Evolutionary conservation across 2,797 vertebrate species (phyloP).

Genomic region (Vespertilio murinus): DNA sequence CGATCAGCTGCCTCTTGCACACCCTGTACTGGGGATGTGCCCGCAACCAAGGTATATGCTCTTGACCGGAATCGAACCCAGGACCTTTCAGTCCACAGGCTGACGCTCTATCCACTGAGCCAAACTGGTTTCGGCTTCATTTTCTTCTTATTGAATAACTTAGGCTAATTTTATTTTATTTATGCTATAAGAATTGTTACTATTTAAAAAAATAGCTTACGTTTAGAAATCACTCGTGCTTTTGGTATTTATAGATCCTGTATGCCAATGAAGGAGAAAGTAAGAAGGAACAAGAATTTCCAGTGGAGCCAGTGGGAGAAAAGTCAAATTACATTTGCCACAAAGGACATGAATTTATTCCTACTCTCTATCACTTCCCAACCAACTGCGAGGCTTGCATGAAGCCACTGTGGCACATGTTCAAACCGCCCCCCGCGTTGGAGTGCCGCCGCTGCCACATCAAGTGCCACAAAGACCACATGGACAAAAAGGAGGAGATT

Average conservation of each 20-base stretch:
- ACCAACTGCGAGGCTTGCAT: constrained; percentile 96
- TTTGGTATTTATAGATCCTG: constrained; percentile 88
- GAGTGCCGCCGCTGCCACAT: constrained; percentile 97
- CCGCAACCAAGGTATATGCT: too few species aligned
- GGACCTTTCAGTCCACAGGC: too few species aligned
- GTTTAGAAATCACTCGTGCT: neutral
- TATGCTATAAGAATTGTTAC: neutral
- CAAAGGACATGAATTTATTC: constrained; percentile 98
- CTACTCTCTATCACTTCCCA: constrained; percentile 97
- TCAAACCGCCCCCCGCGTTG: constrained; percentile 95
- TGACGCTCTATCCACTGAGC: too few species aligned
- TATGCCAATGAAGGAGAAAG: constrained; percentile 98
- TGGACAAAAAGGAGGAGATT: constrained; percentile 95
- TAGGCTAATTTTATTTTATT: neutral
- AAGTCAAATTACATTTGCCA: constrained; percentile 93
- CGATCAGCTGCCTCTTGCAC: too few species aligned
- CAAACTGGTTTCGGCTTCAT: too few species aligned
- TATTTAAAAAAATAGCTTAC: neutral
- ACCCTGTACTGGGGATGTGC: too few species aligned
- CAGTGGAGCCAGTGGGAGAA: constrained; percentile 89
- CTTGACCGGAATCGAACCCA: too few species aligned
- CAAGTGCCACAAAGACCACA: constrained; percentile 98
- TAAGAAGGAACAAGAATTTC: constrained; percentile 93
- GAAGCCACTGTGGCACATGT: constrained; percentile 95
- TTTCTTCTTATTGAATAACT: constrained; percentile 28